Evolutionary conservation across 2,888 invertebrate genomes (phyloP).

Genomic region (Lepidocyrtoides sp.): DNA sequence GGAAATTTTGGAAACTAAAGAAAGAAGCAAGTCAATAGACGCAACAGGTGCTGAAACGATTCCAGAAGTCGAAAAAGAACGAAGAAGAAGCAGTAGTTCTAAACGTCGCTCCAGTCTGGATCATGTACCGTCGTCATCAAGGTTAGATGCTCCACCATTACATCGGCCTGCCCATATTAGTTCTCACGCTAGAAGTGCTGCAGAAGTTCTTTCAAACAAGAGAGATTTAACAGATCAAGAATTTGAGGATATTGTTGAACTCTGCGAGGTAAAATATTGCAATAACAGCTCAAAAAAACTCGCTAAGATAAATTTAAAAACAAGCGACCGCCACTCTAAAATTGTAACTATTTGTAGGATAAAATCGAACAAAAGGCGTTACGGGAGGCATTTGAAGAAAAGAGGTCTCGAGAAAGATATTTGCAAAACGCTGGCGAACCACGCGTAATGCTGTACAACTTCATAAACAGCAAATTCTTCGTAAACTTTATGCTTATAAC

Average conservation of each 20-base stretch:
- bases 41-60: background rate
- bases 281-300: too few species aligned
- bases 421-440: constrained; percentile 81
- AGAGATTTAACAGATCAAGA: constrained; percentile 81
- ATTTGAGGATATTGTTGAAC: constrained; percentile 81
- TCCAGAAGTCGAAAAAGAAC: background rate
- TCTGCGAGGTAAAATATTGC: constrained; percentile 83
- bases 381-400: constrained; percentile 78
- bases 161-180: background rate
- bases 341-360: constrained; percentile 69
- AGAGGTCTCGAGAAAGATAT: constrained; percentile 80
- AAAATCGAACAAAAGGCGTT: constrained; percentile 81
- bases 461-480: constrained; percentile 82
- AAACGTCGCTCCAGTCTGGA: background rate
- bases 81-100: background rate
- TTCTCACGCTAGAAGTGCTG: constrained; percentile 36
- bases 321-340: too few species aligned
- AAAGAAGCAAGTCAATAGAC: background rate
- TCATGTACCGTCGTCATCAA: background rate
- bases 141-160: background rate
- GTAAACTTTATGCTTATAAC: constrained; percentile 80
- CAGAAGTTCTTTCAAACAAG: constrained; percentile 67
- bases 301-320: background rate
- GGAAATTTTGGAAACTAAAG: background rate
- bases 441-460: constrained; percentile 82